phyloP scores from a whole-genome alignment of 2,113 vertebrate species.

The Pteruthius melanotis region DNA sequence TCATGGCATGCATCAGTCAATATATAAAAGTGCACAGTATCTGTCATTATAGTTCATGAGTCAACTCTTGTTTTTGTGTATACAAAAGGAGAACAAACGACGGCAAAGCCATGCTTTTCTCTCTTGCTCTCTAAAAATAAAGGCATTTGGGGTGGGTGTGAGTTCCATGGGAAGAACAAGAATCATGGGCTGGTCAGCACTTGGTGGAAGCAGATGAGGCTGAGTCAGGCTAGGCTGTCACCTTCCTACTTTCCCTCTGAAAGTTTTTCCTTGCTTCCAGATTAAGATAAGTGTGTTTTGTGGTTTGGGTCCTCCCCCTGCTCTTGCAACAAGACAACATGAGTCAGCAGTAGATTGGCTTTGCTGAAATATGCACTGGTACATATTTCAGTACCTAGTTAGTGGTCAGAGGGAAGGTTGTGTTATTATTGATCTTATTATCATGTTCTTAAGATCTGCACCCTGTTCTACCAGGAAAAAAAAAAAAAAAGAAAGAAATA shows the following conservation, averaged over 20 bases:
- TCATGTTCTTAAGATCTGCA: background rate
- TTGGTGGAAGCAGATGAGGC: background rate
- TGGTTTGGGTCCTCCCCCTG: background rate
- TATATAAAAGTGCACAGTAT: background rate
- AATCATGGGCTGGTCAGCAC: background rate
- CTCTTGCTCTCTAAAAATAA: background rate
- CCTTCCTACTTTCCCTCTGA: background rate
- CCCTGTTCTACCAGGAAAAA: background rate
- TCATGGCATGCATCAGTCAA: background rate
- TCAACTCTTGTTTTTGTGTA: background rate
- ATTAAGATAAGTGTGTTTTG: background rate
- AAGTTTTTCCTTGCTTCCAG: background rate
- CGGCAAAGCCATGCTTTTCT: background rate
- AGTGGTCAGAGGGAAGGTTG: background rate
- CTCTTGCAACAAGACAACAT: background rate
- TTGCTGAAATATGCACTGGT: background rate
- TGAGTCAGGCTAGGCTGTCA: background rate
- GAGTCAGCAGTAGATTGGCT: background rate
- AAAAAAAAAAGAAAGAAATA: background rate
- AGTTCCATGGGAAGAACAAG: background rate
- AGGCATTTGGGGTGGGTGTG: fast-evolving
- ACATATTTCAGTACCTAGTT: background rate
- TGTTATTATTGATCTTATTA: background rate
- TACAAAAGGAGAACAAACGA: background rate
- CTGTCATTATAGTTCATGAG: background rate